Conservation (phyloP, 2,113 vertebrate species). For the Formicarius rufipectus region DNA sequence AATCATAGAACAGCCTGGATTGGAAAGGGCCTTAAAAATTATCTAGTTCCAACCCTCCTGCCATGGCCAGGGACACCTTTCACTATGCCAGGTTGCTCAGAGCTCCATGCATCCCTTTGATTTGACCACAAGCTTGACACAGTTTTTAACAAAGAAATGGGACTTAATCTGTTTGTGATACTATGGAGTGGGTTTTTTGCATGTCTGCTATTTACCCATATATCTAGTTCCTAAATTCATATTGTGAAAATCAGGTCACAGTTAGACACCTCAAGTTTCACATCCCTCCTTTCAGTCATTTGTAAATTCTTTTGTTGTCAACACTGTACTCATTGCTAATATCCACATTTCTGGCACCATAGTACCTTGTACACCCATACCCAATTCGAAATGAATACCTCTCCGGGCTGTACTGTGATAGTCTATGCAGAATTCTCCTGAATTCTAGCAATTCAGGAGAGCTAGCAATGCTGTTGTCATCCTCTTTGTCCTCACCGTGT, state of each 20-base stretch:
- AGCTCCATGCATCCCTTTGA: background rate
- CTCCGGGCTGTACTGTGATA: rapidly evolving
- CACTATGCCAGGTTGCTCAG: background rate
- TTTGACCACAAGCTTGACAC: background rate
- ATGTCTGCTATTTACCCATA: background rate
- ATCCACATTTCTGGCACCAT: background rate
- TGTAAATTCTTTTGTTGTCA: background rate
- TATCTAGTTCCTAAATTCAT: background rate
- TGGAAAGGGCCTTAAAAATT: background rate
- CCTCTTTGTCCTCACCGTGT: background rate
- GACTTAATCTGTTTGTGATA: background rate
- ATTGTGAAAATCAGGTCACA: background rate
- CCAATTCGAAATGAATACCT: background rate
- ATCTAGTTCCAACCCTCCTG: background rate
- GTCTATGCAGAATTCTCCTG: background rate
- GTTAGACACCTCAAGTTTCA: background rate
- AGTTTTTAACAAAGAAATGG: background rate
- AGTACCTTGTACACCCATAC: rapidly evolving
- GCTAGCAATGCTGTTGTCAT: background rate
- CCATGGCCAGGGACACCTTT: background rate
- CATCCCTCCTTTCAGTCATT: background rate
- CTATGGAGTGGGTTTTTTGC: background rate
- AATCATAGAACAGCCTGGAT: background rate
- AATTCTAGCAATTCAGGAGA: background rate
- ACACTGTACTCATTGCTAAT: background rate